phyloP scores from a whole-genome alignment of 2,888 invertebrate species.

The Harpalus rubripes region DNA sequence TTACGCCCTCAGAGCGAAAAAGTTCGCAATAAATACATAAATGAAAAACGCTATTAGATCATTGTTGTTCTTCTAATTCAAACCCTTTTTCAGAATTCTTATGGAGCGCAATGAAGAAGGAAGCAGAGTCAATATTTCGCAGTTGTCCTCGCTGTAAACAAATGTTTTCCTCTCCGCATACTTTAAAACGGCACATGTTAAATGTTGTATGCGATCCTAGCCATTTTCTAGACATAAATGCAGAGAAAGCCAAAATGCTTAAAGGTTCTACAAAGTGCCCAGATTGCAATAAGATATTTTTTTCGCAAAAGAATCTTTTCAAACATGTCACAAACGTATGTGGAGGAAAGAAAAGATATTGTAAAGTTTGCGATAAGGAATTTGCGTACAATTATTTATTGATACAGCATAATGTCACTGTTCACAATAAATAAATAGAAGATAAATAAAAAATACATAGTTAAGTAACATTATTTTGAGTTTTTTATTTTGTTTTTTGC shows the following conservation, averaged over 20 bases:
- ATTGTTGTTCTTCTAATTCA: neutral
- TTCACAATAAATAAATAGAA: neutral
- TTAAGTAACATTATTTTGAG: neutral
- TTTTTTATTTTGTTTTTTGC: conserved; percentile 5
- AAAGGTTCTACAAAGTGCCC: neutral
- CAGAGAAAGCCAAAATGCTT: neutral
- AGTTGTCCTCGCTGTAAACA: neutral
- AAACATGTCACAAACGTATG: conserved; percentile 5
- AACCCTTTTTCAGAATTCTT: neutral
- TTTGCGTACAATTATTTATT: conserved; percentile 32
- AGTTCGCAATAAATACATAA: too few relatives aligned
- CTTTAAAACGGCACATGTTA: neutral
- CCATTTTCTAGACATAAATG: neutral
- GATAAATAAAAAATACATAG: too few relatives aligned
- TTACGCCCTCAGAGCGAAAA: too few relatives aligned
- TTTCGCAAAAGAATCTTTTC: neutral
- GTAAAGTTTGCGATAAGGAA: neutral
- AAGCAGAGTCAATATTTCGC: neutral
- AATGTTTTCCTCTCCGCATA: neutral
- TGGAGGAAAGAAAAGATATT: conserved; percentile 24
- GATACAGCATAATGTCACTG: neutral
- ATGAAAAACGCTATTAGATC: too few relatives aligned
- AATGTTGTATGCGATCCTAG: neutral
- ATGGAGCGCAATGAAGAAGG: neutral
- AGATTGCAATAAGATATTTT: neutral